Evolutionary conservation across 1,140 invertebrate species (phyloP).

Genomic region (Drosophila novamexicana): DNA sequence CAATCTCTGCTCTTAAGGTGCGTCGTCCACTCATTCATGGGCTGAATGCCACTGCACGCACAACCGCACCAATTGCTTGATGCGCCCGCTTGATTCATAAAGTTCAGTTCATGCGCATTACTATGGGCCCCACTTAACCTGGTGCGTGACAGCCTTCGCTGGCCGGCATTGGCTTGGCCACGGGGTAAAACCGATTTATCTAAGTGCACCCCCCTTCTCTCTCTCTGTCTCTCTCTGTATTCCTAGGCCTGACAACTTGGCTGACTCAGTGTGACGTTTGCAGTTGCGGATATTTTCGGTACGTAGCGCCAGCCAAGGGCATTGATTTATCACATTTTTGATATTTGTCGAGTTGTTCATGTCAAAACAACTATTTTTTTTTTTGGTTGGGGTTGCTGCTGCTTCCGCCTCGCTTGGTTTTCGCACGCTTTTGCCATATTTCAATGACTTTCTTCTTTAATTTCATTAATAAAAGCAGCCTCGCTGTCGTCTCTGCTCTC

Average conservation of each 20-base stretch:
- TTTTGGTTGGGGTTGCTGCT: constrained; percentile 26
- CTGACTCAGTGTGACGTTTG: constrained; percentile 40
- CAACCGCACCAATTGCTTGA: not conserved
- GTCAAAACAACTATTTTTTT: constrained; percentile 26
- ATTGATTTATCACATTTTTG: constrained; percentile 39
- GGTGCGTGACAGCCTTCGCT: constrained; percentile 65
- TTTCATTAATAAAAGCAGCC: constrained; percentile 74
- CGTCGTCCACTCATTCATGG: constrained; percentile 61
- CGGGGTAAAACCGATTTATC: constrained; percentile 61
- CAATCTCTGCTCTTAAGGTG: not conserved
- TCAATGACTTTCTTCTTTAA: constrained; percentile 73
- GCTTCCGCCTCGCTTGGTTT: constrained; percentile 66
- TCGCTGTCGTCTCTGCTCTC: not conserved
- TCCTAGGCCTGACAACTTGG: not conserved
- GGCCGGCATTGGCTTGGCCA: constrained; percentile 50
- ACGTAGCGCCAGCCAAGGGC: constrained; percentile 54
- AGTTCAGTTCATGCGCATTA: constrained; percentile 35
- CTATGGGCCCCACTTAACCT: constrained; percentile 53
- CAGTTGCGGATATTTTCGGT: constrained; percentile 6
- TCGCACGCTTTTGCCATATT: constrained; percentile 68
- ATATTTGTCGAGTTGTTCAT: constrained; percentile 5
- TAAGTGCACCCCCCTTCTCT: not conserved
- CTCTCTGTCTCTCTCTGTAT: no score
- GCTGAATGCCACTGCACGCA: constrained; percentile 52
- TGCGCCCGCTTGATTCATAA: constrained; percentile 59